phyloP scores from a whole-genome alignment of 2,888 invertebrate species.

The Phalera bucephala region DNA sequence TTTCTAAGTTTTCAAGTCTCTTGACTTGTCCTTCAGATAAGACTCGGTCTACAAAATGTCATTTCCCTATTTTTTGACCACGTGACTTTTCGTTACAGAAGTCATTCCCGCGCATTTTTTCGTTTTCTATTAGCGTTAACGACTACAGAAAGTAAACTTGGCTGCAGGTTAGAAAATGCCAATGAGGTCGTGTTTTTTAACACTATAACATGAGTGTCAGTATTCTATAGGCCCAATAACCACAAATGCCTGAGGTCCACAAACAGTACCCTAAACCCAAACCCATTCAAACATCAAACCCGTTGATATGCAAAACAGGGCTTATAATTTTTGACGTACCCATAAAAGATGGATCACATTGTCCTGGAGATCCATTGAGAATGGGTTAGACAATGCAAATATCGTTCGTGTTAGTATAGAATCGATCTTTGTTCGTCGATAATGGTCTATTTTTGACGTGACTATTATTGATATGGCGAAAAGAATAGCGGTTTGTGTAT shows the following conservation, averaged over 20 bases:
- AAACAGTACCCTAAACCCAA: conserved; percentile 12
- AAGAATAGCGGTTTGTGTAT: background rate
- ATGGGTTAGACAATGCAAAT: conserved; percentile 27
- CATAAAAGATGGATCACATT: conserved; percentile 74
- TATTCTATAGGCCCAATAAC: too few species aligned
- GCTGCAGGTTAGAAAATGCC: too few species aligned
- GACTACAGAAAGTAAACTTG: too few species aligned
- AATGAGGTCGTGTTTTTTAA: too few species aligned
- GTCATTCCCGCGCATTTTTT: too few species aligned
- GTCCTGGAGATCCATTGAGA: conserved; percentile 50
- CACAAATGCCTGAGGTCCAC: background rate
- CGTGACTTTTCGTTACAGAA: too few species aligned
- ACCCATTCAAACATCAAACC: conserved; percentile 37
- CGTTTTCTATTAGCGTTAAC: too few species aligned
- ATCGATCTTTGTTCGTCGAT: conserved; percentile 10
- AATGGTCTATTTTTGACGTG: conserved; percentile 8
- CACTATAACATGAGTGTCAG: too few species aligned
- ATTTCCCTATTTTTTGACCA: too few species aligned
- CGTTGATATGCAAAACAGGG: conserved; percentile 76
- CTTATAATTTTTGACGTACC: conserved; percentile 64
- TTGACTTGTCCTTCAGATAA: too few species aligned
- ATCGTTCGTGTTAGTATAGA: conserved; percentile 13
- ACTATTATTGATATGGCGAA: background rate
- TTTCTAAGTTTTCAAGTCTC: too few species aligned
- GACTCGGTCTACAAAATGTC: too few species aligned